Evolutionary conservation across 2,113 vertebrate genomes (phyloP), one percentile per base, ranked within the genome.

Genomic region (Elgaria multicarinata): DNA sequence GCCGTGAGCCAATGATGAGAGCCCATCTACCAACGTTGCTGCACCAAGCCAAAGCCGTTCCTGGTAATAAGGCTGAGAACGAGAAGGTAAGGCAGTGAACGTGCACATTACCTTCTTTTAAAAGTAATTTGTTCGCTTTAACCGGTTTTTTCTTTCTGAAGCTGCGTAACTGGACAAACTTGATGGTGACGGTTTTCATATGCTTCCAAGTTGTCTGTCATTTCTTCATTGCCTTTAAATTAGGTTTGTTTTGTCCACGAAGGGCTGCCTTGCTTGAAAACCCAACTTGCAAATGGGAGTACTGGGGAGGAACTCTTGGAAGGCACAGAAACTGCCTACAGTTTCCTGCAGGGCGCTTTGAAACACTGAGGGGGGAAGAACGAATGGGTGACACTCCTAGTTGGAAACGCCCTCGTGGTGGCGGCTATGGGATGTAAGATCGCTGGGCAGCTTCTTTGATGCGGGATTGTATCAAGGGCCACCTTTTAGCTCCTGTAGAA

Each of bases 21-120:
- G 93, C 96, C 72, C 98, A 99, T 97, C 97, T 99, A 91, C 97
- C 98, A 42, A 77, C 96, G 36, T 92, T 99, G 33, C 96, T 99
- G 83, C 97, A 98, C 75, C 95, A 97, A 67, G 80, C 97, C 71
- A 97, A 97, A 87, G 46, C 94, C 62, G 93, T 86, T 85, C 92
- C 96, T 90, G 85, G 93, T 2, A 92, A 89, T 74, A 93, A 33
- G 42, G 87, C 91, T 62, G 96, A 95, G 81, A 95, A 94, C 62
- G 96, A 97, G 76, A 98, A 99, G 98, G 99, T 99, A 93, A 96
- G 94, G n/a, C 42, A 91, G 31, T 46, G 66, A 22, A 39, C 2
- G 2, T 5, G 4, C 0, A 10, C 5, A 6, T 36, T 79, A n/a
- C n/a, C 50, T n/a, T 72, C 42, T n/a, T 71, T 66, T 50, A 36